These are phyloP conservation scores for Crenichthys baileyi DNA, from an alignment of 2,797 vertebrate genomes.

Conservation along the genomic window DNA sequence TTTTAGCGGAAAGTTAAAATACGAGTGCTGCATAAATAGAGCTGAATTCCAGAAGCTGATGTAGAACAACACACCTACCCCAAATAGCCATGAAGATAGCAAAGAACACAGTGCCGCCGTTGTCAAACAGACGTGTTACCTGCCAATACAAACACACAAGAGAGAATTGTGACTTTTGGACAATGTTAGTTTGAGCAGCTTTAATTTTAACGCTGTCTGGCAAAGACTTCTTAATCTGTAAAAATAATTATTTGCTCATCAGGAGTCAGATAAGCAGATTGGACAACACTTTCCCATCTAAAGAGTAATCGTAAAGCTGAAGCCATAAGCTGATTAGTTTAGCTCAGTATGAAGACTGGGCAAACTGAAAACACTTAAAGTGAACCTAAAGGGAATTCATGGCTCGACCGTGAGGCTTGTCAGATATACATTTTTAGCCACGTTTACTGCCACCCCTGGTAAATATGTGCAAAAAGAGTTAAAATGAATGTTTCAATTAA, in stretches of 20 bases:
- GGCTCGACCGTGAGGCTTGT: not conserved
- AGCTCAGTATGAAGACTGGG: conserved; percentile 6
- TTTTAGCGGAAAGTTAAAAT: conserved; percentile 49
- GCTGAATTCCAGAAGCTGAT: conserved; percentile 30
- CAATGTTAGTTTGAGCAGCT: conserved; percentile 13
- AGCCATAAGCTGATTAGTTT: conserved; percentile 7
- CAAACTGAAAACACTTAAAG: conserved; percentile 6
- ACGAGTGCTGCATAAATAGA: conserved; percentile 50
- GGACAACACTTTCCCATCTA: not conserved
- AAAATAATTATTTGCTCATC: not conserved
- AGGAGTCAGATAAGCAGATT: not conserved
- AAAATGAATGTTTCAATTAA: not conserved
- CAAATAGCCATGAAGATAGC: conserved; percentile 99
- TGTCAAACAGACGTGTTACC: conserved; percentile 99
- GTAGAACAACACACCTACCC: conserved; percentile 85
- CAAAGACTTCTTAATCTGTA: not conserved
- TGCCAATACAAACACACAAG: conserved; percentile 66
- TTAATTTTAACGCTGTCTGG: not conserved
- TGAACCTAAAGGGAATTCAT: not conserved
- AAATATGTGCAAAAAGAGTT: not conserved
- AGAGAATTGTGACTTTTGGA: not conserved
- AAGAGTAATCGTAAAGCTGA: conserved; percentile 6
- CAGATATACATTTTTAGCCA: not conserved
- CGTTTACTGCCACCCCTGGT: not conserved
- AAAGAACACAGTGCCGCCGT: conserved; percentile 98